phyloP scores from a whole-genome alignment of 37 sponge, comb jelly and placozoan species.

The Agelas oroides region DNA sequence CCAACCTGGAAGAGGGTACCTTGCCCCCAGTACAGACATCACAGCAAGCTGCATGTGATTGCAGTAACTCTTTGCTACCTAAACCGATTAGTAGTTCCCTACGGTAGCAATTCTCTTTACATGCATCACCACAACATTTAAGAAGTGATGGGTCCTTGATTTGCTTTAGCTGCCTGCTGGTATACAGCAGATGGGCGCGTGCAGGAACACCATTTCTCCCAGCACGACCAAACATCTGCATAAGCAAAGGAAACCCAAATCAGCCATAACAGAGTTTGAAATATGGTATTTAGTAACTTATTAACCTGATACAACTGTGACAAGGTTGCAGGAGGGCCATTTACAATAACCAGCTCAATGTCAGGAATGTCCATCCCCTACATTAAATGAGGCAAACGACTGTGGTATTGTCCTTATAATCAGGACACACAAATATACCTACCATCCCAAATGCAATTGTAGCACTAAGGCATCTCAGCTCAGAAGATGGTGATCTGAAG shows the following conservation, averaged over 20 bases:
- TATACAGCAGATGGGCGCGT: conserved; percentile 13
- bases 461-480: no score
- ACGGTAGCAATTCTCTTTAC: conserved; percentile 1
- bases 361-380: conserved; percentile 21
- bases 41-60: neutral
- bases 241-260: neutral
- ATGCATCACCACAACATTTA: neutral
- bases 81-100: neutral
- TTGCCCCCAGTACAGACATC: neutral
- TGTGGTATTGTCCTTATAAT: no score
- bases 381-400: neutral
- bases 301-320: conserved; percentile 18
- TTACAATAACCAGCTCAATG: conserved; percentile 10
- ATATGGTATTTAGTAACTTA: neutral
- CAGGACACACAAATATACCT: no score
- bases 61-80: neutral
- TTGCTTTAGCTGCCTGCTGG: neutral
- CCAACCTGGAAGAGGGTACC: neutral
- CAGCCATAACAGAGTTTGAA: neutral
- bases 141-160: neutral
- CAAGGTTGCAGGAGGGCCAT: conserved; percentile 2
- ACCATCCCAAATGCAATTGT: no score
- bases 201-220: neutral
- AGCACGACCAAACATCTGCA: conserved; percentile 15
- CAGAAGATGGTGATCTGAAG: neutral